Percentiles rank a stretch among this genome's conserved stretches.
These are phyloP conservation scores for Cheilosia grossa DNA, from an alignment of 2,888 invertebrate genomes.

Conservation along the genomic window DNA sequence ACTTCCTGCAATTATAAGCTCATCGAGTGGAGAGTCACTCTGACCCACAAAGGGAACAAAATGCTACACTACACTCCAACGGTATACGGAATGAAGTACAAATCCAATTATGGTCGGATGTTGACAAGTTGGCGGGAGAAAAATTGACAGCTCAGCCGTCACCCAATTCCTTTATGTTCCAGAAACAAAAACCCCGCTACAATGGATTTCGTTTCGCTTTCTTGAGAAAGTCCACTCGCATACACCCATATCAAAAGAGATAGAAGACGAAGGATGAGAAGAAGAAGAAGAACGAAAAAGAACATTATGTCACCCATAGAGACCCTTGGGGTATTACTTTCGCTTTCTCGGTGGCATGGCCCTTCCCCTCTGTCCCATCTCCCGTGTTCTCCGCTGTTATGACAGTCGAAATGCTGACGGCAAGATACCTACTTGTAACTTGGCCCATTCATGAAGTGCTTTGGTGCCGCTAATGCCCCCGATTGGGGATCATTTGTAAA, in stretches of 20 bases:
- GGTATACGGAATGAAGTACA: constrained; percentile 19
- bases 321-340: constrained; percentile 16
- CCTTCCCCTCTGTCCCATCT: background rate
- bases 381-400: constrained; percentile 2
- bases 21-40: background rate
- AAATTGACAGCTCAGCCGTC: constrained; percentile 4
- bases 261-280: background rate
- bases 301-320: constrained; percentile 32
- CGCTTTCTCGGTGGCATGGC: background rate
- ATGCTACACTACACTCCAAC: constrained; percentile 2
- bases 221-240: constrained; percentile 4
- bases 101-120: constrained; percentile 55
- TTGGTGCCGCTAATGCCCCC: constrained; percentile 20
- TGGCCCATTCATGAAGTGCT: constrained; percentile 36
- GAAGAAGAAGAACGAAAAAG: constrained; percentile 1
- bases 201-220: constrained; percentile 51
- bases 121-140: constrained; percentile 2
- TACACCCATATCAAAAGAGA: too few species aligned
- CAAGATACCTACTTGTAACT: constrained; percentile 19
- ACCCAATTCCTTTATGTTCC: constrained; percentile 33
- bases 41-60: constrained; percentile 34
- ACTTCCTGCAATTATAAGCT: constrained; percentile 66
- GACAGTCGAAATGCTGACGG: constrained; percentile 30
- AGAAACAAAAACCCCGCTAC: constrained; percentile 20
- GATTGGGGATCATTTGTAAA: constrained; percentile 32